phyloP scores from a whole-genome alignment of 2,888 invertebrate species.

The Camponotus fellah region DNA sequence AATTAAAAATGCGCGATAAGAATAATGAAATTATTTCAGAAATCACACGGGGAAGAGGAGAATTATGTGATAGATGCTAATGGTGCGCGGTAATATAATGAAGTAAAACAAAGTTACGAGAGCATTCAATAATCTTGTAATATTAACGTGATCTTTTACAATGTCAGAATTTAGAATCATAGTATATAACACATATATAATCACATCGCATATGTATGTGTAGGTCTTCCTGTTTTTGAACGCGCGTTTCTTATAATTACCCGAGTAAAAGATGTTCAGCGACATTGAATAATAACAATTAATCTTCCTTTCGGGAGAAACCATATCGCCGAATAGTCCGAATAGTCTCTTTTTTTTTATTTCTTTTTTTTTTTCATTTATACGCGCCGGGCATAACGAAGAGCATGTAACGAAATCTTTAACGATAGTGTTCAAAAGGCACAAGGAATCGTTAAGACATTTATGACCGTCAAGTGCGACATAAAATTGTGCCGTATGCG shows the following conservation, averaged over 20 bases:
- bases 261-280: background rate
- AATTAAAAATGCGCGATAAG: constrained; percentile 45
- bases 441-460: constrained; percentile 36
- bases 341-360: background rate
- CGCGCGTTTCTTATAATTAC: constrained; percentile 4
- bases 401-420: constrained; percentile 32
- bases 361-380: background rate
- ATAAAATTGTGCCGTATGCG: constrained; percentile 31
- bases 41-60: background rate
- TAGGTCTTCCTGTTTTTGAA: constrained; percentile 34
- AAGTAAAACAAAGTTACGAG: constrained; percentile 33
- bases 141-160: constrained; percentile 17
- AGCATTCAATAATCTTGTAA: constrained; percentile 36
- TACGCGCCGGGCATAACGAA: background rate
- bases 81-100: constrained; percentile 38
- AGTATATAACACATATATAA: constrained; percentile 6
- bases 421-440: background rate
- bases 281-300: background rate
- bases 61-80: background rate
- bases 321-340: background rate
- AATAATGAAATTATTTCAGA: constrained; percentile 42
- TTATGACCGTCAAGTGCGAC: constrained; percentile 34
- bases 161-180: constrained; percentile 13
- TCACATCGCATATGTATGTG: background rate
- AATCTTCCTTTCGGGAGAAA: background rate